These are phyloP conservation scores for Agrochola litura DNA, from an alignment of 2,888 invertebrate genomes.

Conservation along the genomic window DNA sequence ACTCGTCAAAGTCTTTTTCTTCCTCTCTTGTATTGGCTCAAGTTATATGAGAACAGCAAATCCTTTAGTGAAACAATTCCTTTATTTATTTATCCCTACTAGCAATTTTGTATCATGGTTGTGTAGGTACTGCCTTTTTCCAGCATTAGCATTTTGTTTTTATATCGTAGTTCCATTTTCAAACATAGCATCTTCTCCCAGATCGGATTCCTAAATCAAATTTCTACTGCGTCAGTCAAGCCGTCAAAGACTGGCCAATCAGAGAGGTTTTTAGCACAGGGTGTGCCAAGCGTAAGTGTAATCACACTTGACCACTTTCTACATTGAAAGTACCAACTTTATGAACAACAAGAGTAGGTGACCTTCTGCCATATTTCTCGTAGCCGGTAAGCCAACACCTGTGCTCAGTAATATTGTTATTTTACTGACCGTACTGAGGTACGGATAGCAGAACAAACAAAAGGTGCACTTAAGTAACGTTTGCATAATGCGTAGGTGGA, in stretches of 20 bases:
- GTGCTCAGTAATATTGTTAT: conserved; percentile 60
- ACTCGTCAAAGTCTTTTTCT: conserved; percentile 21
- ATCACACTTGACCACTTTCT: conserved; percentile 12
- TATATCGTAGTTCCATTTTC: conserved; percentile 20
- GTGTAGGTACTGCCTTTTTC: not conserved
- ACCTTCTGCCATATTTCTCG: conserved; percentile 40
- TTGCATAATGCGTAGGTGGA: conserved; percentile 64
- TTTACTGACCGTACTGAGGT: conserved; percentile 43
- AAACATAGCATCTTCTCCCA: not conserved
- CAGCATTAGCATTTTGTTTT: not conserved
- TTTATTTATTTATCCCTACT: not conserved
- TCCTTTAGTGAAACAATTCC: not conserved
- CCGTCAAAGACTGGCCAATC: conserved; percentile 1
- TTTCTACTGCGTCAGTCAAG: not conserved
- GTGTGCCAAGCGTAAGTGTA: not conserved
- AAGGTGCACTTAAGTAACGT: conserved; percentile 57
- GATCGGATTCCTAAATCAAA: not conserved
- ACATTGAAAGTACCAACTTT: conserved; percentile 21
- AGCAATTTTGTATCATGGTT: not conserved
- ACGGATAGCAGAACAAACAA: conserved; percentile 56
- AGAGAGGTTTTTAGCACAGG: conserved; percentile 11
- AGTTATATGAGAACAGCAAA: conserved; percentile 27
- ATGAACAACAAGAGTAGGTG: conserved; percentile 22
- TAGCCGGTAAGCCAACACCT: conserved; percentile 60
- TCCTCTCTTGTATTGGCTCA: conserved; percentile 7